Base-by-base conservation (phyloP, 2,797 vertebrate species). In the Poecilia gillii region DNA sequence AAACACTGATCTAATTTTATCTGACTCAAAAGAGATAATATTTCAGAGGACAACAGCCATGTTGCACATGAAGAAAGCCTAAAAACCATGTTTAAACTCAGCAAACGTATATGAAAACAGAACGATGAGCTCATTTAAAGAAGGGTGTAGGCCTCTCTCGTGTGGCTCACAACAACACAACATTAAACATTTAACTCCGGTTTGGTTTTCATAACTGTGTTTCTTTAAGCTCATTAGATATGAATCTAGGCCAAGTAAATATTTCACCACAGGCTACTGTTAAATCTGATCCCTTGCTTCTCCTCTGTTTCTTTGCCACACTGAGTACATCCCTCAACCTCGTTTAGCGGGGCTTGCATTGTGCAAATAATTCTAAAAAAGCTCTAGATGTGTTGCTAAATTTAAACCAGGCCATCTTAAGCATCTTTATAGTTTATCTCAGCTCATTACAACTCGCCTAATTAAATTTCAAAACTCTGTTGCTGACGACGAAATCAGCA, bases 221-320 rank as follows among this genome's bases (percentile, higher is more conserved):
- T 91, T 93, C 91, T 92, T 94, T 90, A 87, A 88, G 75, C 91
- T 90, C 84, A 93, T 95, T 93, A 91, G 82, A 89, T 91, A 93
- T 95, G 92, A 94, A 95, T 95, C 89, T 92, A 91, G 94, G 93
- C 84, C 88, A 81, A 90, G 91, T 93, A 93, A 94, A 94, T 94
- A 94, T 94, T 93, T 93, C 47, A 94, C 91, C 82, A 90, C 82
- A 57, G 93, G 92, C 89, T 89, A 92, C 82, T 91, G 83, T 90
- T 91, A 82, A 87, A 84, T 88, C 83, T 90, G 91, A 91, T 90
- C 90, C 84, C 79, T 82, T 68, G 78, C 76, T 75, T 90, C 75
- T 74, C 77, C 83, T 78, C 77, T 88, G 80, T 88, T 85, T 88
- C 79, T 78, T 75, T 87, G 74, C 75, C 81, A 85, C 64, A 75